Conservation (phyloP, 2,113 vertebrate species). For the Bos taurus region ARS-UCD2.0 NC_037339.1:40367501-40368000, state of each 20-base stretch:
- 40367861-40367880: not conserved
- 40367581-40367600: not conserved
- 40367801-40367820: not conserved
- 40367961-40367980: not conserved
- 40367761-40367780: not conserved
- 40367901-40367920: not conserved
- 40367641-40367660: not conserved
- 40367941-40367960: not conserved
- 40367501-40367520: not conserved
- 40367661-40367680: not conserved
- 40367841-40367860: not conserved
- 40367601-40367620: not conserved
- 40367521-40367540: not conserved
- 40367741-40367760: not conserved
- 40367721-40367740: not conserved
- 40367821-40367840: not conserved
- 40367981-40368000: not conserved
- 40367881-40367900: not conserved
- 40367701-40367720: not conserved
- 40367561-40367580: not conserved
- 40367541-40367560: not conserved
- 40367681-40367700: not conserved
- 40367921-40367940: not conserved
- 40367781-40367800: not conserved
- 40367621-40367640: not conserved